phyloP scores from a whole-genome alignment of 1,140 invertebrate species.

The Magallana ariakensis region DNA sequence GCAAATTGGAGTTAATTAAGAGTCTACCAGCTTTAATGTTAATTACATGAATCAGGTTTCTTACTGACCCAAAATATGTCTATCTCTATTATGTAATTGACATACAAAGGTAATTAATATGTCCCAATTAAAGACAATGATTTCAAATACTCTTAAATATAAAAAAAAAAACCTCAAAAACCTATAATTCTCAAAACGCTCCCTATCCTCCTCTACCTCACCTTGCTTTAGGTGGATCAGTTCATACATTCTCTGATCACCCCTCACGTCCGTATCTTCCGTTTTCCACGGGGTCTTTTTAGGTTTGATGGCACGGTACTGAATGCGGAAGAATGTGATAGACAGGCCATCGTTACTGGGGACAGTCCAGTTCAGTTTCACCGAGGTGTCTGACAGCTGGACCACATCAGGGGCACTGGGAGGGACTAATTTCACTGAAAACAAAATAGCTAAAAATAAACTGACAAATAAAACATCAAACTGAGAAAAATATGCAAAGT shows the following conservation, averaged over 20 bases:
- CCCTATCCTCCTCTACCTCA: conserved; percentile 64
- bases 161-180: too few species aligned
- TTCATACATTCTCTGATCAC: conserved; percentile 87
- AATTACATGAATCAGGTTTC: too few species aligned
- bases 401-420: conserved; percentile 92
- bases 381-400: conserved; percentile 91
- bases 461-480: too few species aligned
- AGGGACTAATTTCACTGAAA: conserved; percentile 86
- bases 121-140: too few species aligned
- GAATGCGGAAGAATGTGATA: conserved; percentile 95
- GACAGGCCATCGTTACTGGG: conserved; percentile 86
- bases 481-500: too few species aligned
- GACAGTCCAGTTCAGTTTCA: conserved; percentile 94
- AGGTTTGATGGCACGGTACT: conserved; percentile 86
- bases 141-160: too few species aligned
- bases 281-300: conserved; percentile 86
- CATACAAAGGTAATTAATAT: too few species aligned
- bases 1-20: too few species aligned
- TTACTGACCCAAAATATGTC: too few species aligned
- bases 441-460: conserved; percentile 70
- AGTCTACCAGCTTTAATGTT: too few species aligned
- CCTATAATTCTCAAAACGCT: too few species aligned
- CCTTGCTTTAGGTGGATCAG: conserved; percentile 87
- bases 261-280: conserved; percentile 88
- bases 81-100: too few species aligned